A percentile compares a stretch with the other conserved stretches of the same genome.
phyloP scores from a whole-genome alignment of 92 coral and sea anemone species.

The Paragorgia papillata region DNA sequence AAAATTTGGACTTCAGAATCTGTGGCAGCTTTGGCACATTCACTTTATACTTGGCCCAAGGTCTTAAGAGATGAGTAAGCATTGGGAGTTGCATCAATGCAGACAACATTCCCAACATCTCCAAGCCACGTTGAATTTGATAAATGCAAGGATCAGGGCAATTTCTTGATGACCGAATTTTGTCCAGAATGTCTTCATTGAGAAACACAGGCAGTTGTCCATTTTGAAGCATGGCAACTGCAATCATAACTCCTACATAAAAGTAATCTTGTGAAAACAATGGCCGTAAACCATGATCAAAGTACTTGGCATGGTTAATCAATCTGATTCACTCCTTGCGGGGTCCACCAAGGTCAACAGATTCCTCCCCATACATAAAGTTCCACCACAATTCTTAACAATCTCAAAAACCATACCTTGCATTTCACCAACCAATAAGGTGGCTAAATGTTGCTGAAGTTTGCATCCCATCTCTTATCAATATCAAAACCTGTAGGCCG shows the following conservation, averaged over 20 bases:
- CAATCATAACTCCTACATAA: conserved; percentile 58
- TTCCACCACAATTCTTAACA: too few species aligned
- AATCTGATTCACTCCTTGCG: conserved; percentile 63
- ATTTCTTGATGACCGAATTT: conserved; percentile 43
- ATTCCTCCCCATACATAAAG: conserved; percentile 71
- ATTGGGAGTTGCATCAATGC: conserved; percentile 60
- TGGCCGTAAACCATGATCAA: conserved; percentile 37
- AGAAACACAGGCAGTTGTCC: conserved; percentile 57
- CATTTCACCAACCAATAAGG: too few species aligned
- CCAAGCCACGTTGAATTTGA: conserved; percentile 55
- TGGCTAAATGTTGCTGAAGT: too few species aligned
- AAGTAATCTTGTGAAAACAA: conserved; percentile 54
- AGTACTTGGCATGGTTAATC: conserved; percentile 50
- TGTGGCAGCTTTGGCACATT: conserved; percentile 53
- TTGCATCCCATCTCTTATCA: too few species aligned
- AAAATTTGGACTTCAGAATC: conserved; percentile 63
- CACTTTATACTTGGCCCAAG: conserved; percentile 44
- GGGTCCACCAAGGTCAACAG: conserved; percentile 68
- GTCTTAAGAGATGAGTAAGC: conserved; percentile 58
- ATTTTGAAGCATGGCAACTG: conserved; percentile 61
- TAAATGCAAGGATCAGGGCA: conserved; percentile 55
- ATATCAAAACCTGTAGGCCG: too few species aligned
- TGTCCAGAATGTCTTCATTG: conserved; percentile 50
- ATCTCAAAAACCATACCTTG: too few species aligned
- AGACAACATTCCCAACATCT: conserved; percentile 62